Conservation (phyloP, 2,888 invertebrate genomes). For the Plebejus anna region DNA sequence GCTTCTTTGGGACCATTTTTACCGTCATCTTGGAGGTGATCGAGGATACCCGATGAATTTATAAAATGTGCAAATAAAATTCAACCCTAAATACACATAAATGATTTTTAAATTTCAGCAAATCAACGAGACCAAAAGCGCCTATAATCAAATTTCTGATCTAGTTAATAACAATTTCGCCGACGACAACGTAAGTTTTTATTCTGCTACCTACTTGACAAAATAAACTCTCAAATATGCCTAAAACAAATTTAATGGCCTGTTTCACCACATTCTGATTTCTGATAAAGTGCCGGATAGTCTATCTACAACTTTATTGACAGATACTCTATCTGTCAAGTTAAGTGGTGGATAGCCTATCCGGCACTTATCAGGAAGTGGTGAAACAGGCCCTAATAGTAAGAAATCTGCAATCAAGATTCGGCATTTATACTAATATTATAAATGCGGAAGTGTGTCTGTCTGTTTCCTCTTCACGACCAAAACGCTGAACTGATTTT, state of each 20-base stretch:
- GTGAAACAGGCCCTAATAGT: too few relatives aligned
- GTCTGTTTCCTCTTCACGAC: too few relatives aligned
- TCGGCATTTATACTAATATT: too few relatives aligned
- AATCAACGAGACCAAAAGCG: constrained; percentile 76
- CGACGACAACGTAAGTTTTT: constrained; percentile 64
- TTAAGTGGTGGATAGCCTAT: too few relatives aligned
- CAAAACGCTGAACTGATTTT: too few relatives aligned
- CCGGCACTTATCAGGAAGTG: too few relatives aligned
- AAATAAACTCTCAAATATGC: background rate
- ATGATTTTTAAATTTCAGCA: constrained; percentile 57
- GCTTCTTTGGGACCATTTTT: constrained; percentile 75
- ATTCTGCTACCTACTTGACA: background rate
- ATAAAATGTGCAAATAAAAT: background rate
- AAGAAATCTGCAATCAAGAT: too few relatives aligned
- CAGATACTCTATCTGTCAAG: too few relatives aligned
- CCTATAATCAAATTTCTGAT: constrained; percentile 69
- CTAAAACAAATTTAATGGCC: background rate
- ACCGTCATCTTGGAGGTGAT: constrained; percentile 67
- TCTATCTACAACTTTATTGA: too few relatives aligned
- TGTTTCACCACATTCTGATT: too few relatives aligned
- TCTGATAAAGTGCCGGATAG: too few relatives aligned
- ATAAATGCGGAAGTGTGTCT: too few relatives aligned
- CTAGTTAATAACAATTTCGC: constrained; percentile 65
- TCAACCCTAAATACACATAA: background rate
- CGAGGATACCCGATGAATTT: constrained; percentile 5